Conservation (phyloP, 2,113 vertebrate genomes). For the Platysteira castanea region DNA sequence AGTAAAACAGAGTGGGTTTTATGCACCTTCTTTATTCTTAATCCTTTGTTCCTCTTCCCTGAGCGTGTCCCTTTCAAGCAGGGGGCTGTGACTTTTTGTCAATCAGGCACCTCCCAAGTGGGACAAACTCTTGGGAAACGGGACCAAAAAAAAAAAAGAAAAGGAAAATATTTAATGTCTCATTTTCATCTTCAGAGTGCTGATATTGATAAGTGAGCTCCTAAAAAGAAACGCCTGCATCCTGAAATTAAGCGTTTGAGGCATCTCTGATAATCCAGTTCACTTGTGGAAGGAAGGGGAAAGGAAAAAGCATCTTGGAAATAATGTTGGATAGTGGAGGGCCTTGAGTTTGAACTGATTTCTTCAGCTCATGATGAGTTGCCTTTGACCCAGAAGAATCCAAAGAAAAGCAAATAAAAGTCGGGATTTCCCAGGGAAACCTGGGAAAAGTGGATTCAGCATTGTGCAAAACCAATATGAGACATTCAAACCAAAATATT, state of each 20-base stretch:
- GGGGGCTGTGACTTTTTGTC: not conserved
- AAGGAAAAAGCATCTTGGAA: not conserved
- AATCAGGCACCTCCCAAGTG: constrained; percentile 7
- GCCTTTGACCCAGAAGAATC: not conserved
- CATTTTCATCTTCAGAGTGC: constrained; percentile 57
- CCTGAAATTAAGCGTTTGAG: constrained; percentile 41
- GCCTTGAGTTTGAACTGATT: not conserved
- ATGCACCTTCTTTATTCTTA: not conserved
- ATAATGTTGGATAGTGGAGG: not conserved
- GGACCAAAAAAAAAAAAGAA: not conserved
- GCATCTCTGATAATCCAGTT: not conserved
- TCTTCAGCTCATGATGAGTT: not conserved
- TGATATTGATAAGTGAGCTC: constrained; percentile 34
- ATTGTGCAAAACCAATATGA: not conserved
- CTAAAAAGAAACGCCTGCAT: constrained; percentile 56
- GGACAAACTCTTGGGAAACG: constrained; percentile 27
- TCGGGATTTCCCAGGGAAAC: not conserved
- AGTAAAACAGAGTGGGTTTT: not conserved
- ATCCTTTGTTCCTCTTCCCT: not conserved
- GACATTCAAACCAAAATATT: not conserved
- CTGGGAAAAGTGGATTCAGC: not conserved
- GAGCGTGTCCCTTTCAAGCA: not conserved
- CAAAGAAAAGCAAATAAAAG: not conserved
- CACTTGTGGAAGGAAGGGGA: not conserved
- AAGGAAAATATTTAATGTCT: constrained; percentile 34